Conservation (phyloP, 2,113 vertebrate species). For the Phoenicopterus ruber region DNA sequence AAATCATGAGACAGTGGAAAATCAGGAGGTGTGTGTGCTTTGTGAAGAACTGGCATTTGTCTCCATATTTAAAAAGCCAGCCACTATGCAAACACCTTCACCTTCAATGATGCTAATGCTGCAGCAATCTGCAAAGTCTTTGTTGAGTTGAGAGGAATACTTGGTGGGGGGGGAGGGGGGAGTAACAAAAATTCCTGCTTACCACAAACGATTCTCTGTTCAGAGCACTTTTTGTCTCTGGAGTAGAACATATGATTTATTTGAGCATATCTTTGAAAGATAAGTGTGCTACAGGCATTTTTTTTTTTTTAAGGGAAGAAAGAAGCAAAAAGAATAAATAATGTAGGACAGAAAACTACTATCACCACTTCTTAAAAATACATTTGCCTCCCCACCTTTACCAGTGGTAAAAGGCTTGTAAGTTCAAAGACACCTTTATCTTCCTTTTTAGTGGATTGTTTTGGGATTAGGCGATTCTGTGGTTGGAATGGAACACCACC, state of each 20-base stretch:
- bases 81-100: not conserved
- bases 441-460: not conserved
- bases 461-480: not conserved
- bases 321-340: not conserved
- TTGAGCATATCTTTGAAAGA: not conserved
- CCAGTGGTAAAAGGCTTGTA: not conserved
- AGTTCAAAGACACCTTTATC: conserved; percentile 28
- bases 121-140: not conserved
- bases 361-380: not conserved
- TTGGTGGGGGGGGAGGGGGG: no score
- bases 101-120: not conserved
- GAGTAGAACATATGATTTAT: not conserved
- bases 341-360: not conserved
- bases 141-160: not conserved
- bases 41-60: not conserved
- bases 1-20: not conserved
- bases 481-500: not conserved
- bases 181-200: not conserved
- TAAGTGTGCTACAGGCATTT: not conserved
- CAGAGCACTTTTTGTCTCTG: not conserved
- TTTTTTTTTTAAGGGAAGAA: not conserved
- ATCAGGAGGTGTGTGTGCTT: not conserved
- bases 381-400: not conserved
- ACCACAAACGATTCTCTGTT: not conserved
- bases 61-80: not conserved